These are phyloP conservation scores for Dendroctonus valens DNA, from an alignment of 1,140 invertebrate species.

Conservation along the genomic window DNA sequence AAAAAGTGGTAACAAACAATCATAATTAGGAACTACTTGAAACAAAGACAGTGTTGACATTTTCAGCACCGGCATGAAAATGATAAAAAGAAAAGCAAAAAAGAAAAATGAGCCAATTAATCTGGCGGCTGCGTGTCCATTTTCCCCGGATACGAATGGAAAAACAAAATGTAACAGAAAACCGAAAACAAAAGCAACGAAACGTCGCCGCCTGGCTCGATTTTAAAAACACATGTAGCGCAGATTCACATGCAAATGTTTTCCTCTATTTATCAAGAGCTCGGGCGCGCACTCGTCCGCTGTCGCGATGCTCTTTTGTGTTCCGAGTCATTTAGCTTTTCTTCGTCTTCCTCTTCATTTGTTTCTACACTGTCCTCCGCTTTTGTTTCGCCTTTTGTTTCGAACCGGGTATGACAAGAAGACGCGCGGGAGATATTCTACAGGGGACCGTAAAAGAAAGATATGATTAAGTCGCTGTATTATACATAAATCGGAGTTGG, in stretches of 20 bases:
- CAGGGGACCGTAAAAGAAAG: constrained; percentile 15
- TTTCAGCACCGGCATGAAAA: too few species aligned
- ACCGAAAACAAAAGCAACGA: constrained; percentile 17
- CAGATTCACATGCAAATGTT: constrained; percentile 46
- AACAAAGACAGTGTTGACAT: too few species aligned
- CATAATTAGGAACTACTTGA: too few species aligned
- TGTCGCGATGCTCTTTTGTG: constrained; percentile 42
- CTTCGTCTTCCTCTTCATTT: constrained; percentile 46
- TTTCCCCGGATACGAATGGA: constrained; percentile 14
- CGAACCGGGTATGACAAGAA: constrained; percentile 8
- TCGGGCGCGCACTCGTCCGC: constrained; percentile 27
- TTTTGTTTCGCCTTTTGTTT: constrained; percentile 38
- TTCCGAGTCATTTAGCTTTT: constrained; percentile 45
- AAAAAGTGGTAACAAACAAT: too few species aligned
- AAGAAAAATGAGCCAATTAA: too few species aligned
- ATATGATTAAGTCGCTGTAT: too few species aligned
- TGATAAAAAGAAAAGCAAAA: too few species aligned
- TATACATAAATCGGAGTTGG: too few species aligned
- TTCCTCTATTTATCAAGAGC: constrained; percentile 45
- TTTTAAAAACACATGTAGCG: constrained; percentile 44
- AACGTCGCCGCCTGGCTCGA: constrained; percentile 26
- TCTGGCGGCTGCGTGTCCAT: not conserved
- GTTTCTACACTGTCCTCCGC: constrained; percentile 38
- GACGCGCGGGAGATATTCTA: constrained; percentile 7
- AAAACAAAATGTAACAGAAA: constrained; percentile 24